Evolutionary conservation across 1,140 invertebrate genomes (phyloP), one percentile per base, ranked within the genome.

Genomic region (Megalopta genalis): DNA sequence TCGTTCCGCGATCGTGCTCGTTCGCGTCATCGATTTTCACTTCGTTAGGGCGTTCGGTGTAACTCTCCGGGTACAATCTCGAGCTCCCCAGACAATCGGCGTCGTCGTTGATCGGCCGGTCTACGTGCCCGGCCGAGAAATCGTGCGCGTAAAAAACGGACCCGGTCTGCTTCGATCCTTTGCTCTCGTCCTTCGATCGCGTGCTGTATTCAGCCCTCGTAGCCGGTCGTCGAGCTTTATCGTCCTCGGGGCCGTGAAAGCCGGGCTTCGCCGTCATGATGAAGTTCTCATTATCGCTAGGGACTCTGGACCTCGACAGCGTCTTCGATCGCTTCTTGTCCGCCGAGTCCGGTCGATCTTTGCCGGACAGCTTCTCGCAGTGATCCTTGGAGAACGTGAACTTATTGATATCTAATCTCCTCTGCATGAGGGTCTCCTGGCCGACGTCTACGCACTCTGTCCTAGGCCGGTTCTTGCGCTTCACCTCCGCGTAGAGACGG

Each of bases 211-310:
- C 70, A 0, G 9, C 32, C 54, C 64, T 63, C 59, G 74, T 18
- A 6, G 54, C 21, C 14, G 25, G 10, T 8, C 21, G 18, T 18
- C 21, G n/a, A 12, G 32, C 59, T 32, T 76, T 80, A 14, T 76
- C 74, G 14, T 82, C 37, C 4, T 52, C 67, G 10, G 71, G 42
- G 18, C 75, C 71, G 0, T 60, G 65, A 21, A 88, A 87, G 14
- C 77, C 80, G 1, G 87, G 87, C 25, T 85, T 90, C 0, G 77
- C 77, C 1, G 80, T 81, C 70, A 91, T 74, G 63, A 84, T 91
- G 59, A 91, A 91, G 77, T 92, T 92, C 23, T 86, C 82, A 59
- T 90, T 90, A 18, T 89, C 67, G 68, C 66, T 62, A 32, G 64
- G 57, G 12, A 71, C 32, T 18, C 76, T 79, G 2, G 70, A 39